Evolutionary conservation across 1,140 invertebrate species (phyloP).

Genomic region (Pseudomyrmex gracilis): DNA sequence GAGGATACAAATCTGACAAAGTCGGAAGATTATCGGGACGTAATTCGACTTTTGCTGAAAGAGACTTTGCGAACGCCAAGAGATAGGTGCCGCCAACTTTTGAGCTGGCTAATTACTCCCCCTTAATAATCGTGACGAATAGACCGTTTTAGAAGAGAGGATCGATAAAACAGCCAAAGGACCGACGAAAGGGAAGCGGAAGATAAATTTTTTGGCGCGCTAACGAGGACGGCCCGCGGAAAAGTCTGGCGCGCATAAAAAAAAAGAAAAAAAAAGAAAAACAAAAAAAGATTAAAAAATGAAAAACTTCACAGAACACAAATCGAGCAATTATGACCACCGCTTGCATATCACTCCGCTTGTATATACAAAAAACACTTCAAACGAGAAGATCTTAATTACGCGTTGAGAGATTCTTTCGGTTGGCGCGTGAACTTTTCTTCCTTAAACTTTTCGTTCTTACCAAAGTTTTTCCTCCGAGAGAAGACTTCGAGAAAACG

Average conservation of each 20-base stretch:
- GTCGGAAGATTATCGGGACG: constrained; percentile 8
- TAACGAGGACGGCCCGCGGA: constrained; percentile 38
- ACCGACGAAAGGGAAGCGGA: constrained; percentile 21
- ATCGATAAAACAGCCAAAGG: constrained; percentile 47
- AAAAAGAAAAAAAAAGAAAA: constrained; percentile 74
- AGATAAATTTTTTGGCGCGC: constrained; percentile 50
- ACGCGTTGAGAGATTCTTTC: background rate
- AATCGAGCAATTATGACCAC: constrained; percentile 69
- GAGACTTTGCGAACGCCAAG: constrained; percentile 25
- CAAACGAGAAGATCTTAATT: constrained; percentile 27
- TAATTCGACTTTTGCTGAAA: constrained; percentile 41
- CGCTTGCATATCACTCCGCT: constrained; percentile 18
- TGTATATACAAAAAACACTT: constrained; percentile 33
- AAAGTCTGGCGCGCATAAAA: background rate
- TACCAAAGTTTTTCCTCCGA: too few species aligned
- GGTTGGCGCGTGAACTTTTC: background rate
- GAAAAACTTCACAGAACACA: constrained; percentile 64
- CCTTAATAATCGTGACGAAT: constrained; percentile 51
- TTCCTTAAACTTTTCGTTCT: too few species aligned
- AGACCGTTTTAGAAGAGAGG: constrained; percentile 33
- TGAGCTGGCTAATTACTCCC: constrained; percentile 50
- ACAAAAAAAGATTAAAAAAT: constrained; percentile 74
- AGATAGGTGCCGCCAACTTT: constrained; percentile 26
- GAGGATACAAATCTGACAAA: constrained; percentile 34
- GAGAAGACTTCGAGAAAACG: too few species aligned